Base-by-base conservation (phyloP, 2,113 vertebrate species). In the Mungos mungo region DNA sequence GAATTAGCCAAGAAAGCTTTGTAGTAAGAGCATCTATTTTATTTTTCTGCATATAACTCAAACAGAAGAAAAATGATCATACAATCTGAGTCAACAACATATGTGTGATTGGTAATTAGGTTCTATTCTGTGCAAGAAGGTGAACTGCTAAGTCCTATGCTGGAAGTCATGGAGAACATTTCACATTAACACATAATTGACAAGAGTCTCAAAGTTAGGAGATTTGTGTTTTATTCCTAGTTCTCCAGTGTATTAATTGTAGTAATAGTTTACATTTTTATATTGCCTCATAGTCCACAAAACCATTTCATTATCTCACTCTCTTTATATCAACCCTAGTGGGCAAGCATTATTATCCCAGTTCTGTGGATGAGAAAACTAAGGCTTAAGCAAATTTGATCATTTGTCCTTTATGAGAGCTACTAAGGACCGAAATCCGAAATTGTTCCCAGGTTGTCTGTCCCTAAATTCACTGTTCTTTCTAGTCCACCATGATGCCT, bases 1-100 rank as follows among this genome's bases (percentile, higher is more conserved):
- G 60, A 95, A 90, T 95, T 92, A 69, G 80, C 86, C 94, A 96
- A 94, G 95, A 71, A 96, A 95, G 38, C 86, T 97, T 89, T 80
- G 35, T 76, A 88, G 50, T n/a, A 68, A 94, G 52, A 88, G 66
- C 88, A 79, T 95, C 95, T 96, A 88, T 77, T 90, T 85, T 93
- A 47, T 74, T 96, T 96, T 95, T 94, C 95, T 90, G 82, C 65
- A 45, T 95, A 82, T 93, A 96, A 95, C 71, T 90, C 72, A 85
- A 76, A 86, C 88, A 95, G 80, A 79, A 96, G 82, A 95, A 31
- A 41, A 82, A 45, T 21, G 71, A 60, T 54, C n/a, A 88, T 63
- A 35, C 3, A 14, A 88, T 65, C 86, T 86, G 87, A 91, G 72
- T 93, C 93, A 95, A 94, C 68, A 97, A 82, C 31, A 27, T 84